Evolutionary conservation across 2,113 vertebrate species (phyloP), one percentile per base, ranked within the genome.

Genomic region (Phocoena phocoena): DNA sequence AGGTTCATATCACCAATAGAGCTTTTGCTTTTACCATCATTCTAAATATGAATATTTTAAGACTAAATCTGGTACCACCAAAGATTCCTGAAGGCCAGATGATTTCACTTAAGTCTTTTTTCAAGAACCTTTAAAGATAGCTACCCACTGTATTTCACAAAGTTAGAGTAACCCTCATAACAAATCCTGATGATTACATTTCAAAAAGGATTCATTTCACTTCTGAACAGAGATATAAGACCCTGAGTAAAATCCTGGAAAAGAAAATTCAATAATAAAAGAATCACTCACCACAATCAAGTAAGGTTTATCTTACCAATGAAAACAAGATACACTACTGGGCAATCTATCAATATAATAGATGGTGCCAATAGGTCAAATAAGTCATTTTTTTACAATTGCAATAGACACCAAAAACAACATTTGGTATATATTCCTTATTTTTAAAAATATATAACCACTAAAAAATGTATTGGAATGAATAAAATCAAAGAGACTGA

Each of bases 261-360:
- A 83, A 94, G 31, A 91, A 83, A 84, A 91, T 94, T 71, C 36
- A 73, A 25, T 38, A 95, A 50, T 88, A 82, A 87, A 95, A 47
- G 15, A 86, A 93, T 58, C 47, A 92, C 33, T 63, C 31, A 91
- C 6, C 28, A 80, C 62, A 23, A 68, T 91, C 44, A 83, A 97
- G 18, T 73, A 84, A 67, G 3, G 23, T 58, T 81, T 67, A 82
- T 70, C 41, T 83, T 76, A 70, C 13, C 38, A 92, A 92, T 55
- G 33, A 12, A 94, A 36, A 8, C 84, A 94, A 85, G 38, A 88
- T 85, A 50, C 26, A 53, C 91, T 73, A 60, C 17, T 68, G n/a
- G 33, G 33, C 5, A 60, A 83, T 83, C 10, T 83, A 65, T 83
- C 50, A 95, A 71, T 71, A 41, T 71, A 80, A 95, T 25, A 38